phyloP scores from a whole-genome alignment of 2,888 invertebrate genomes.

The Odontothrips loti region DNA sequence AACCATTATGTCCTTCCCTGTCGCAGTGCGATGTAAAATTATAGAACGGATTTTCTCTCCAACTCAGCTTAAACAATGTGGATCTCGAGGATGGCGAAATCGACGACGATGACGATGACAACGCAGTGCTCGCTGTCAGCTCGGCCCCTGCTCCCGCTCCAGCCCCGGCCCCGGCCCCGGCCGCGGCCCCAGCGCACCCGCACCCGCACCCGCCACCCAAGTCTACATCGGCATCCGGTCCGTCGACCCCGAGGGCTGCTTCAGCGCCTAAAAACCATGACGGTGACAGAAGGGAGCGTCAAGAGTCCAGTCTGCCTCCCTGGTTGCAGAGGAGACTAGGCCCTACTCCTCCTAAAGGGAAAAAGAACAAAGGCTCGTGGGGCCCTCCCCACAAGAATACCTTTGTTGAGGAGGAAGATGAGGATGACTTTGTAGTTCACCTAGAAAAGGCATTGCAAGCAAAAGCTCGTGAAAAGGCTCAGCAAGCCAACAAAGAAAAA shows the following conservation, averaged over 20 bases:
- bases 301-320: neutral
- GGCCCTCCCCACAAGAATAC: neutral
- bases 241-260: neutral
- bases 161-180: constrained; percentile 32
- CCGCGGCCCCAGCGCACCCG: constrained; percentile 32
- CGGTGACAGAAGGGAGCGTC: neutral
- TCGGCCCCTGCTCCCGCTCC: constrained; percentile 43
- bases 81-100: constrained; percentile 87
- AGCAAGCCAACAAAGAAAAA: neutral
- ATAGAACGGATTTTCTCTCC: too few relatives aligned
- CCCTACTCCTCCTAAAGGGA: neutral
- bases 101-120: constrained; percentile 62
- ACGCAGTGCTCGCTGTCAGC: constrained; percentile 42
- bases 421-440: constrained; percentile 73
- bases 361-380: constrained; percentile 5
- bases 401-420: constrained; percentile 44
- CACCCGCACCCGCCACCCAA: constrained; percentile 34
- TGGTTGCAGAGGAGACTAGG: neutral
- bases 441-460: constrained; percentile 75
- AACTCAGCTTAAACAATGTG: constrained; percentile 46
- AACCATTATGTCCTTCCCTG: too few relatives aligned
- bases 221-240: constrained; percentile 30
- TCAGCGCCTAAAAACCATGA: neutral
- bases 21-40: too few relatives aligned
- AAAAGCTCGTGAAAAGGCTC: constrained; percentile 19